Base-by-base conservation (phyloP, 2,888 invertebrate species). In the Plagodis pulveraria region DNA sequence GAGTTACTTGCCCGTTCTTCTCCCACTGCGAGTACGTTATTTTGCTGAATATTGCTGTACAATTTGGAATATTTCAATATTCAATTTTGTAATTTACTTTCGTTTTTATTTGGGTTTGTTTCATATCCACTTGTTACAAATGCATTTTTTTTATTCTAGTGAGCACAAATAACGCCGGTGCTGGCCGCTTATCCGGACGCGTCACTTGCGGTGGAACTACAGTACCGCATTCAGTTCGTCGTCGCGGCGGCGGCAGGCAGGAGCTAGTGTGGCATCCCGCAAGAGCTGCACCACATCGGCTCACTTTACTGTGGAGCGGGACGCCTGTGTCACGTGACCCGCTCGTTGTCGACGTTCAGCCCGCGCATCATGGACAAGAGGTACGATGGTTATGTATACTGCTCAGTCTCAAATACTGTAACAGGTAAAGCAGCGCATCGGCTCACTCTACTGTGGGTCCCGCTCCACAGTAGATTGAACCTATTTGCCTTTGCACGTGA, bases 211-310 rank as follows among this genome's bases (percentile, higher is more conserved):
- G 96, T 34, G 96, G 97, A 4, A 94, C 94, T 36, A 95, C 96
- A 65, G 97, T 98, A 5, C 96, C 97, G 33, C 97, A 97, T 80
- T 95, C 96, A 63, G 95, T 98, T 64, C 93, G 97, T 22, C 95
- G 96, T 56, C 95, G 95, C 70, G 95, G 96, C 35, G 95, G 95
- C 48, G 81, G 79, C 4, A 91, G 96, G 54, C 96, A 96, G 87
- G 97, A 97, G 86, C 95, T 97, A 35, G 95, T 96, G 60, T 98
- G 98, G 89, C 97, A 97, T 82, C 99, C 99, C 0, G 95, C 96
- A 0, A 93, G 96, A 42, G 96, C 97, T 1, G 97, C 98, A 32
- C 96, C 98, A 2, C 98, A 99, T 84, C 94, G 96, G 72, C 94
- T 99, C 58, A 95, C 96, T 62, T 94, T 99, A 51, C 95, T 96